These are phyloP conservation scores for Zalophus californianus DNA, from an alignment of 2,797 vertebrate species.

Conservation along the genomic window DNA sequence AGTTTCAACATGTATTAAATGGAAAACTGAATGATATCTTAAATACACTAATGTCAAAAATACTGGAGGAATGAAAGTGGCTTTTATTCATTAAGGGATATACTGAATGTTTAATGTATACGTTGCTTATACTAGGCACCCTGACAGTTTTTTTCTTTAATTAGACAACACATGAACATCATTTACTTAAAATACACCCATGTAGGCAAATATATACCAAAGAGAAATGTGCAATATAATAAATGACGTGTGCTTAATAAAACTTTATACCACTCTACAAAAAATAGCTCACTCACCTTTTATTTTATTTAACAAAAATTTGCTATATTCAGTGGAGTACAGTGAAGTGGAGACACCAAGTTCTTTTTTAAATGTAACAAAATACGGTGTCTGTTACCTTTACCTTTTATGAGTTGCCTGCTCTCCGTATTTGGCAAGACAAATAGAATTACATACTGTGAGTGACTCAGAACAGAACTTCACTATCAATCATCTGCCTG, in stretches of 20 bases:
- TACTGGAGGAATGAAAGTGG: background rate
- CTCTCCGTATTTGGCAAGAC: constrained; percentile 90
- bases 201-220: background rate
- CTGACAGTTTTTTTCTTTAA: background rate
- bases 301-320: constrained; percentile 85
- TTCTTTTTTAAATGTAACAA: constrained; percentile 84
- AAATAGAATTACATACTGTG: constrained; percentile 91
- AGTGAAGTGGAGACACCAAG: constrained; percentile 77
- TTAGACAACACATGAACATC: background rate
- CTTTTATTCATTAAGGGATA: constrained; percentile 4
- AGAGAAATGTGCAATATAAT: constrained; percentile 8
- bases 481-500: constrained; percentile 90
- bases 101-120: background rate
- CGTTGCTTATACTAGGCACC: background rate
- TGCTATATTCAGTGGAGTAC: constrained; percentile 72
- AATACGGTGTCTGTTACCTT: constrained; percentile 86
- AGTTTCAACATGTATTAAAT: constrained; percentile 51
- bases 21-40: constrained; percentile 31
- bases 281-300: constrained; percentile 53
- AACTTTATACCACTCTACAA: constrained; percentile 51
- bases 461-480: constrained; percentile 89
- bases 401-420: constrained; percentile 89
- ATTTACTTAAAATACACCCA: constrained; percentile 35
- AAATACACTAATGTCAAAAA: constrained; percentile 39
- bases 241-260: constrained; percentile 66